phyloP scores from a whole-genome alignment of 2,888 invertebrate species.

The Cataglyphis livida region DNA sequence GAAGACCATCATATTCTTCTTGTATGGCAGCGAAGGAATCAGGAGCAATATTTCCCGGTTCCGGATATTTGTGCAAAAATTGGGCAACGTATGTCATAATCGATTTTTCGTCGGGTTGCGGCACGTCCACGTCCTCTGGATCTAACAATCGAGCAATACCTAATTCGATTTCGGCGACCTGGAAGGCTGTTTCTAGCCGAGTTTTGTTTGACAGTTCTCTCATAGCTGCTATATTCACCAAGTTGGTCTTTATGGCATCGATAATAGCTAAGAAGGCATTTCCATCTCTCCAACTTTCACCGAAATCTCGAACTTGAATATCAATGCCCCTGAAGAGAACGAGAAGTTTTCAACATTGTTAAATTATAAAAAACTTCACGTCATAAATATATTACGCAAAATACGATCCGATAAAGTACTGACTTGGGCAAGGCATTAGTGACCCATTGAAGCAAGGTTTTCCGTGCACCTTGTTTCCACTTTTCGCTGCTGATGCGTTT shows the following conservation, averaged over 20 bases:
- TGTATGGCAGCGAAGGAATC: slow-evolving; percentile 93
- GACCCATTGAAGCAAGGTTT: slow-evolving; percentile 97
- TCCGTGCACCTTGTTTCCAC: slow-evolving; percentile 96
- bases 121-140: slow-evolving; percentile 98
- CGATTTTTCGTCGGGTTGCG: slow-evolving; percentile 98
- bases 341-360: background rate
- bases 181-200: slow-evolving; percentile 96
- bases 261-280: slow-evolving; percentile 98
- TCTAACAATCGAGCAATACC: slow-evolving; percentile 97
- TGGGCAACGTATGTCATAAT: slow-evolving; percentile 99
- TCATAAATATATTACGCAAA: background rate
- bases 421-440: slow-evolving; percentile 95
- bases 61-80: slow-evolving; percentile 97
- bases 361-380: background rate
- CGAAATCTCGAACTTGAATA: slow-evolving; percentile 96
- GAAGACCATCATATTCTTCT: slow-evolving; percentile 92
- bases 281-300: slow-evolving; percentile 98
- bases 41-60: slow-evolving; percentile 92
- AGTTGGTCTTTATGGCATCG: slow-evolving; percentile 96
- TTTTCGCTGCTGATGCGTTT: slow-evolving; percentile 88
- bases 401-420: slow-evolving; percentile 78
- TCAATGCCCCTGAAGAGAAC: slow-evolving; percentile 89
- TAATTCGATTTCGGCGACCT: slow-evolving; percentile 95
- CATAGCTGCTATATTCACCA: slow-evolving; percentile 95
- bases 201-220: slow-evolving; percentile 92